Conservation (phyloP, 2,888 invertebrate species). For the Ethmia dodecea region DNA sequence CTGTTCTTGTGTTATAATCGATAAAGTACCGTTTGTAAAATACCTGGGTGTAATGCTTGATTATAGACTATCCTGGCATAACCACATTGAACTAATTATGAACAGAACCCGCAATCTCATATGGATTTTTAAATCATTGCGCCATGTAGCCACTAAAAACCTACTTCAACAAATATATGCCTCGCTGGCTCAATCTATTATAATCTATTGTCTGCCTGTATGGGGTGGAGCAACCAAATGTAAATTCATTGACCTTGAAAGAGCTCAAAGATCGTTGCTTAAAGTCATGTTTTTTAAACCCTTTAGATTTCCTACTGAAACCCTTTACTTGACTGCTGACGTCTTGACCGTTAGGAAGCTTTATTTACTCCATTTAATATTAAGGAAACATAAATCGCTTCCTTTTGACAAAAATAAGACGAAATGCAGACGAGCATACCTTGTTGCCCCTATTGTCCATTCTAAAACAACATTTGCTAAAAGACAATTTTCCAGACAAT, state of each 20-base stretch:
- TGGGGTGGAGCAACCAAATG: neutral
- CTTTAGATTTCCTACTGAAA: too few relatives aligned
- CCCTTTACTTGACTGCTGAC: too few relatives aligned
- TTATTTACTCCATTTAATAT: too few relatives aligned
- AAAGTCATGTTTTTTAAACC: too few relatives aligned
- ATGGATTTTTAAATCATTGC: neutral
- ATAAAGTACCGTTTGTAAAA: neutral
- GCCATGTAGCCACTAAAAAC: neutral
- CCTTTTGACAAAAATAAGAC: neutral
- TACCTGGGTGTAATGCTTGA: neutral
- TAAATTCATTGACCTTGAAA: too few relatives aligned
- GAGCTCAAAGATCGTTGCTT: too few relatives aligned
- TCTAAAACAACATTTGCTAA: neutral
- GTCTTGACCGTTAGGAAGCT: too few relatives aligned
- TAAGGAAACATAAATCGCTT: too few relatives aligned
- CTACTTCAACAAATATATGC: neutral
- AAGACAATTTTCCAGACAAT: neutral
- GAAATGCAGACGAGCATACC: neutral
- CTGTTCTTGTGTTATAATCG: neutral
- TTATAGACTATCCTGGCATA: neutral
- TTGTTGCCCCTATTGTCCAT: neutral
- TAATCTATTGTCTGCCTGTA: neutral
- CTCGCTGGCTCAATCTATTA: neutral
- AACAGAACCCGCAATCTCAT: constrained; percentile 17
- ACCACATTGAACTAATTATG: neutral